phyloP scores from a whole-genome alignment of 2,797 vertebrate species.

The Leptodactylus fallax region DNA sequence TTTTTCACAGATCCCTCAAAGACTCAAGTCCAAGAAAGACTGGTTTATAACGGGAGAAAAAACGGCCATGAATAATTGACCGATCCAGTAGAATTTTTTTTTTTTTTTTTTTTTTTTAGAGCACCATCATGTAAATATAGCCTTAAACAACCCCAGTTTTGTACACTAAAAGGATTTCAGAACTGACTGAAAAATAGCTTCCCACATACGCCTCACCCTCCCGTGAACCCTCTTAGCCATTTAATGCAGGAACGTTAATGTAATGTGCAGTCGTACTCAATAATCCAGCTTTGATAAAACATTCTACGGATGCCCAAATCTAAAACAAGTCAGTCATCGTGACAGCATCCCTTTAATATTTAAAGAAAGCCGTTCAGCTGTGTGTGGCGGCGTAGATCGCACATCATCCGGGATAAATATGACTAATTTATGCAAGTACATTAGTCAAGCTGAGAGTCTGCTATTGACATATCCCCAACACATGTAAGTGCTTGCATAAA shows the following conservation, averaged over 20 bases:
- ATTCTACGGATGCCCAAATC: background rate
- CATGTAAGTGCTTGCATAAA: slow-evolving; percentile 34
- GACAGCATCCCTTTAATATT: slow-evolving; percentile 10
- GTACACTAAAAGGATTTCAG: too few species aligned
- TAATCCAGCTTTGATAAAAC: background rate
- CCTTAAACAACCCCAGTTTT: too few species aligned
- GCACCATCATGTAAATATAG: too few species aligned
- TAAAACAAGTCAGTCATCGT: background rate
- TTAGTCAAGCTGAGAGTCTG: background rate
- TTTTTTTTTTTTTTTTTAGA: too few species aligned
- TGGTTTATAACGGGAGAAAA: too few species aligned
- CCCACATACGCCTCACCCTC: background rate
- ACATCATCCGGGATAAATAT: slow-evolving; percentile 16
- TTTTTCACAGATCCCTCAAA: too few species aligned
- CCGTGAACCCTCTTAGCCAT: background rate
- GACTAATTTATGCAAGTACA: slow-evolving; percentile 10
- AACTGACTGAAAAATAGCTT: background rate
- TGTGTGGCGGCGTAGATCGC: background rate
- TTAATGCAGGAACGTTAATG: background rate
- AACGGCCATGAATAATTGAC: too few species aligned
- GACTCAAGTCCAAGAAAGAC: too few species aligned
- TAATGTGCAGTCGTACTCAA: background rate
- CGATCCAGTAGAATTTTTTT: too few species aligned
- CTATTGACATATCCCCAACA: slow-evolving; percentile 22
- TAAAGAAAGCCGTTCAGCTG: background rate